Base-by-base conservation (phyloP, 2,888 invertebrate species). In the Eumacrocentrus americanus region DNA sequence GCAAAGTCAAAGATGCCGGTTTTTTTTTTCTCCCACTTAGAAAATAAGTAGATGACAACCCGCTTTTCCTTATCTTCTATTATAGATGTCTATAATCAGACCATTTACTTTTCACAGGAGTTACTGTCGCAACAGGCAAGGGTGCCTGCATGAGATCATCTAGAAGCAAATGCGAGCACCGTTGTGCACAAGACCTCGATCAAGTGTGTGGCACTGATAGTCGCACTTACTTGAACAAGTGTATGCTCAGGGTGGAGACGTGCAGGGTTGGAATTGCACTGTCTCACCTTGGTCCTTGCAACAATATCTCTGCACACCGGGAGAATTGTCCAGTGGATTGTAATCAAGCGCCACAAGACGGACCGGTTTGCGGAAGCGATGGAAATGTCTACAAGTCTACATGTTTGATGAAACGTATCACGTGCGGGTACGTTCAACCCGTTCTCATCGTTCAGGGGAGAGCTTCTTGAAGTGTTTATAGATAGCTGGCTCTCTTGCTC, bases 311-410 rank as follows among this genome's bases (percentile, higher is more conserved):
- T 60, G 93, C 93, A 0, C 90, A 93, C 69, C 84, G 94, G 11
- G 94, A 94, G 79, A 92, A 93, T 75, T 97, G 96, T 71, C 95
- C 95, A 0, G 90, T 92, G 3, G 89, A 90, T 69, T 94, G 94
- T 78, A 90, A 92, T 29, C 90, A 89, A 72, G 93, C 93, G 0
- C 94, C 94, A 0, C 84, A 90, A 67, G 94, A 94, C 71, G 94
- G 94, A 0, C 94, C 95, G 0, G 89, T 96, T 65, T 97, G 96
- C 77, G 96, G 92, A 2, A 93, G 92, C 60, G 93, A 96, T 75
- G 95, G 92, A 25, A 93, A 93, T 74, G 95, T 95, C 0, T 96
- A 96, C 84, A 91, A 91, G 75, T 95, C 90, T 72, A 94, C 94
- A 1, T 97, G 97, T 75, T 92, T 93, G 76, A 94, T 97, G 95